Percentiles rank a stretch among this genome's conserved stretches.
Evolutionary conservation across 2,797 vertebrate genomes (phyloP).

Genomic region (Crocodylus rhombifer): DNA sequence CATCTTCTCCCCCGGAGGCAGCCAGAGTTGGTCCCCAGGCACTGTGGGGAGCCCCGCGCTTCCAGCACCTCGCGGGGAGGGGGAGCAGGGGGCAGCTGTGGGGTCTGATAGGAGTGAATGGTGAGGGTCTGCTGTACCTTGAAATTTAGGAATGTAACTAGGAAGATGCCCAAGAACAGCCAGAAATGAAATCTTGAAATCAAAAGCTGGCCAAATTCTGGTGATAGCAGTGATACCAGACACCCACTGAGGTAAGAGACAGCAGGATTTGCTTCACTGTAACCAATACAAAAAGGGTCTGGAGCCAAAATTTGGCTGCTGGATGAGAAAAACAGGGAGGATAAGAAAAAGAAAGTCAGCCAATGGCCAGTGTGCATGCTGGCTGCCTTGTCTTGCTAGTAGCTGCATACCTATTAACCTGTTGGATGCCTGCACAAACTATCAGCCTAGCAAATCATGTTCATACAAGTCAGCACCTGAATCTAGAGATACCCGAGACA

Average conservation of each 20-base stretch:
- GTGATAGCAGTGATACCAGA: rapidly evolving
- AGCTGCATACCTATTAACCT: neutral
- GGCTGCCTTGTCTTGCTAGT: neutral
- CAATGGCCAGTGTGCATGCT: neutral
- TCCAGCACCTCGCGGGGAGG: too few relatives aligned
- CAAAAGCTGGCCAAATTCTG: neutral
- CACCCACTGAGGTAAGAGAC: neutral
- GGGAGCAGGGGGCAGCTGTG: too few relatives aligned
- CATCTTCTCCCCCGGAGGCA: too few relatives aligned
- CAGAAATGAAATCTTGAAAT: neutral
- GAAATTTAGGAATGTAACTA: constrained; percentile 33
- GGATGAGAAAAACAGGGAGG: neutral
- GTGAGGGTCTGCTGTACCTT: neutral
- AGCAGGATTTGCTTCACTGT: rapidly evolving
- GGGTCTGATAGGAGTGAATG: too few relatives aligned
- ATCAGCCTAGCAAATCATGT: neutral
- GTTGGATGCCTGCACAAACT: rapidly evolving
- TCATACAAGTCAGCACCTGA: neutral
- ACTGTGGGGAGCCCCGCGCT: too few relatives aligned
- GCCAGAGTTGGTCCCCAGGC: too few relatives aligned
- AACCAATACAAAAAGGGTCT: neutral
- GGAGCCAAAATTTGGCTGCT: neutral
- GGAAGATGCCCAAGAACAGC: constrained; percentile 57
- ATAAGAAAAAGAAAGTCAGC: too few relatives aligned
- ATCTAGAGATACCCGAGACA: neutral